phyloP scores from a whole-genome alignment of 1,140 invertebrate species.

The Platyscapa corneri region DNA sequence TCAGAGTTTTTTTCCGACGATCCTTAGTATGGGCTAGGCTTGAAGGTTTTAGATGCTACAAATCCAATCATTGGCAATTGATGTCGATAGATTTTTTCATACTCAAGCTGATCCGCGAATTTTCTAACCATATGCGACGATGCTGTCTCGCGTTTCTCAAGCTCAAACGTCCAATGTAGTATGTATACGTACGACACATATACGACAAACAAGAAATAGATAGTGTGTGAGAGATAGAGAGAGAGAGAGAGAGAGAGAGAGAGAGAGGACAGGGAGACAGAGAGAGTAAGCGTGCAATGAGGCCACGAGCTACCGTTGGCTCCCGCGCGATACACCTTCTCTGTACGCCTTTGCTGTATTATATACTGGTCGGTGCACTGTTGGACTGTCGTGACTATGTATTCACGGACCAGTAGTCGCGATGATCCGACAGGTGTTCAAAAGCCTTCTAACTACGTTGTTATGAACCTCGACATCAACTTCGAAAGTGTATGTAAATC shows the following conservation, averaged over 20 bases:
- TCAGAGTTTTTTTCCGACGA: neutral
- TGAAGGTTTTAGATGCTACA: neutral
- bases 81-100: neutral
- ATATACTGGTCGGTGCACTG: neutral
- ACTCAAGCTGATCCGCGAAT: neutral
- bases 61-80: neutral
- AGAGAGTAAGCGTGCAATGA: constrained; percentile 34
- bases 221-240: neutral
- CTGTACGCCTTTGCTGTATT: neutral
- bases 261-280: constrained; percentile 1
- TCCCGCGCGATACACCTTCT: neutral
- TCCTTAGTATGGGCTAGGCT: neutral
- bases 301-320: constrained; percentile 18
- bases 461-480: neutral
- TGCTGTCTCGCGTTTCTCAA: neutral
- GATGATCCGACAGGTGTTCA: neutral
- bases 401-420: constrained; percentile 16
- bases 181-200: neutral
- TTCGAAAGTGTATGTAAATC: neutral
- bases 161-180: neutral
- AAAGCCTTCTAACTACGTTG: neutral
- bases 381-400: neutral
- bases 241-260: neutral
- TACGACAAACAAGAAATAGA: neutral
- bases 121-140: constrained; percentile 13